A percentile compares a stretch with the other conserved stretches of the same genome.
These are phyloP conservation scores for Cyrtonyx montezumae DNA, from an alignment of 2,113 vertebrate species.

Conservation along the genomic window DNA sequence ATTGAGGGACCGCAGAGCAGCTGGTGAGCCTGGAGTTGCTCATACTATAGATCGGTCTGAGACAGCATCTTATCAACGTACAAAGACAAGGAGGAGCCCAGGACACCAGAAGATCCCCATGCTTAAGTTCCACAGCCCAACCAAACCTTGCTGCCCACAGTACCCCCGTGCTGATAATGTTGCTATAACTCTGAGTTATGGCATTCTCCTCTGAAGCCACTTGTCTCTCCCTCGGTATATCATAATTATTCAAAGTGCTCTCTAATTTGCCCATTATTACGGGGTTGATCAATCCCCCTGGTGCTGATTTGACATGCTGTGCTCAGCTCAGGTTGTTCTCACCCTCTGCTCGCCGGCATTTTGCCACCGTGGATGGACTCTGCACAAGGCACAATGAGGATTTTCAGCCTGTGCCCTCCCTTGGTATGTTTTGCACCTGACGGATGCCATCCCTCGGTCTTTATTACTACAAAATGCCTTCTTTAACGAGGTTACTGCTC, in stretches of 20 bases:
- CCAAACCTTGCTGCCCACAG: neutral
- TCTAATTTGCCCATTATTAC: neutral
- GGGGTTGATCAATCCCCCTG: neutral
- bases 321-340: neutral
- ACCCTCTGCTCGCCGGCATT: neutral
- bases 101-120: neutral
- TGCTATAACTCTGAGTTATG: neutral
- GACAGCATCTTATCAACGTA: neutral
- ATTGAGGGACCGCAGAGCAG: too few species aligned
- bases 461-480: neutral
- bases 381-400: neutral
- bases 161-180: neutral
- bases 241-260: neutral
- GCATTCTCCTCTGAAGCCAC: neutral
- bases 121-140: neutral
- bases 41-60: rapidly evolving
- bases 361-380: neutral
- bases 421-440: neutral
- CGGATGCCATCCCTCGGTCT: neutral
- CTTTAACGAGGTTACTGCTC: neutral
- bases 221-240: neutral
- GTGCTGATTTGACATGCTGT: neutral
- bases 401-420: neutral
- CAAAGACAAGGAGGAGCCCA: neutral
- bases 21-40: neutral